Evolutionary conservation across 2,888 invertebrate species (phyloP).

Genomic region (Ecdyonurus torrentis): DNA sequence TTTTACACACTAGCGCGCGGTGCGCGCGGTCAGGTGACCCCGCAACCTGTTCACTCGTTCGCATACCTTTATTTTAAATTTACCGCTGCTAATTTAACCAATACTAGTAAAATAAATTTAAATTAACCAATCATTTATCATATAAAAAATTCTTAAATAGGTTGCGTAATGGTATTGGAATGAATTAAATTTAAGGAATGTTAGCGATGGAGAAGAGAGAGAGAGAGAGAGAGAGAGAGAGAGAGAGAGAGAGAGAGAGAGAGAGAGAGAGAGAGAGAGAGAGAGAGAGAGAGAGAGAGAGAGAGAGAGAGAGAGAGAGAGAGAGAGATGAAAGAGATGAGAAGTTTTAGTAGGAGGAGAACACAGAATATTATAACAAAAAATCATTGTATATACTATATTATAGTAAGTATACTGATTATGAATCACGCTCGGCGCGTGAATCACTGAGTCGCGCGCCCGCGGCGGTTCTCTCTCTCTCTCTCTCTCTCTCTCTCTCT

Average conservation of each 20-base stretch:
- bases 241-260: not conserved
- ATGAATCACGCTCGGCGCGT: not conserved
- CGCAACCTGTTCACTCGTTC: not conserved
- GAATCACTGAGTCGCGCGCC: not conserved
- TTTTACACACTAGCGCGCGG: too few relatives aligned
- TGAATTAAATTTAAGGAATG: not conserved
- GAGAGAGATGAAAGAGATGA: not conserved
- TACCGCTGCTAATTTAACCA: not conserved
- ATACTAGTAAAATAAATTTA: not conserved
- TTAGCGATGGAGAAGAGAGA: not conserved
- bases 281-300: not conserved
- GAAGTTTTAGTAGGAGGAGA: not conserved
- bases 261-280: not conserved
- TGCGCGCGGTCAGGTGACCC: too few relatives aligned
- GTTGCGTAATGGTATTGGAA: not conserved
- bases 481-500: not conserved
- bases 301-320: not conserved
- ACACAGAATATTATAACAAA: not conserved
- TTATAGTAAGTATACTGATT: too few relatives aligned
- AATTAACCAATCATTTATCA: not conserved
- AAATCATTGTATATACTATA: not conserved
- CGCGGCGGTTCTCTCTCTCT: not conserved
- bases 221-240: not conserved
- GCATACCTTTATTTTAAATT: not conserved
- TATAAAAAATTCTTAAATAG: not conserved